These are phyloP conservation scores for Oscheius myriophilus DNA, from an alignment of 2,888 invertebrate genomes.

Conservation along the genomic window DNA sequence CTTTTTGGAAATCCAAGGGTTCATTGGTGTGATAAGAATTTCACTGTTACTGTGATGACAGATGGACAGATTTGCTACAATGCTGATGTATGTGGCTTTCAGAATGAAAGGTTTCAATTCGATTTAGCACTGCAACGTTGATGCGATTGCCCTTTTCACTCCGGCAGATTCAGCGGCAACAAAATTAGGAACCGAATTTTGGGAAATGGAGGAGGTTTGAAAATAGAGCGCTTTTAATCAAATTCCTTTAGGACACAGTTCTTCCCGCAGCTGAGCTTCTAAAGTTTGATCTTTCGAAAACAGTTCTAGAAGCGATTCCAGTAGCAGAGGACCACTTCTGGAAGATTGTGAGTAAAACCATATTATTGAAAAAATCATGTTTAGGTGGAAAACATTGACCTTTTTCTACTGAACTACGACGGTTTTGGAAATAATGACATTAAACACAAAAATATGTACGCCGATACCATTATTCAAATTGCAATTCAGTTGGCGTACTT, in stretches of 20 bases:
- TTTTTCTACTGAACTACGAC: slow-evolving; percentile 22
- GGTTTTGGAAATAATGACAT: slow-evolving; percentile 67
- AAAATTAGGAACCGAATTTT: neutral
- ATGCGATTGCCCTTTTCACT: slow-evolving; percentile 27
- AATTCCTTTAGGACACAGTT: neutral
- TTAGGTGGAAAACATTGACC: slow-evolving; percentile 11
- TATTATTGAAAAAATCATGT: neutral
- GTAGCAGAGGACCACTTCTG: slow-evolving; percentile 5
- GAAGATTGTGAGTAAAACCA: slow-evolving; percentile 8
- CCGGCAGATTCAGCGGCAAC: slow-evolving; percentile 13
- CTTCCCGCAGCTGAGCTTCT: slow-evolving; percentile 14
- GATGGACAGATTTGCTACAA: slow-evolving; percentile 44
- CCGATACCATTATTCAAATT: slow-evolving; percentile 78
- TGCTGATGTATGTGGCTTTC: slow-evolving; percentile 29
- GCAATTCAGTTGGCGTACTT: slow-evolving; percentile 77
- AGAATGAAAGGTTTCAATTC: neutral
- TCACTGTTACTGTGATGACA: slow-evolving; percentile 36
- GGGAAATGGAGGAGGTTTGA: neutral
- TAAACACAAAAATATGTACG: slow-evolving; percentile 75
- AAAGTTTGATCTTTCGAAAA: slow-evolving; percentile 4
- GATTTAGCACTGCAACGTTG: slow-evolving; percentile 26
- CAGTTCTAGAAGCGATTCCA: neutral
- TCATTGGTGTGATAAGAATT: slow-evolving; percentile 43
- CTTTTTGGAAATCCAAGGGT: slow-evolving; percentile 35
- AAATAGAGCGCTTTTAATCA: neutral